phyloP scores from a whole-genome alignment of 2,113 vertebrate genomes.

The Trinectes maculatus region DNA sequence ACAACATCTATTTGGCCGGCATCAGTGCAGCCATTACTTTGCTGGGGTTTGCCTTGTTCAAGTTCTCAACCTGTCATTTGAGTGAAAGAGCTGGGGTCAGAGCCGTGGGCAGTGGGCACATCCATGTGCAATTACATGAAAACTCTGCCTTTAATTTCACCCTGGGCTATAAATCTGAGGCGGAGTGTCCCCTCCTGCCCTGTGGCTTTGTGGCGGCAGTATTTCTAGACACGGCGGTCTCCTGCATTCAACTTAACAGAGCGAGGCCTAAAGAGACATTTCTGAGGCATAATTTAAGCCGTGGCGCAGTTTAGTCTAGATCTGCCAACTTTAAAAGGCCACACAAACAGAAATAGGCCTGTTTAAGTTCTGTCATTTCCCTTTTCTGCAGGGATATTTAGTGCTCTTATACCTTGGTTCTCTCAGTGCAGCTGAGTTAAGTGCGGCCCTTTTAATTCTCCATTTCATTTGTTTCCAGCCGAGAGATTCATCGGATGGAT shows the following conservation, averaged over 20 bases:
- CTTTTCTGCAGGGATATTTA: slow-evolving; percentile 16
- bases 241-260: slow-evolving; percentile 53
- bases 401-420: slow-evolving; percentile 28
- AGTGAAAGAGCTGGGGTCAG: slow-evolving; percentile 62
- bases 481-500: slow-evolving; percentile 22
- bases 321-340: slow-evolving; percentile 52
- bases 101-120: slow-evolving; percentile 65
- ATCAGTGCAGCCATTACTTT: slow-evolving; percentile 41
- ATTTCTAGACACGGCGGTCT: slow-evolving; percentile 66
- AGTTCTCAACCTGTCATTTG: slow-evolving; percentile 71
- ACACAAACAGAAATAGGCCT: slow-evolving; percentile 67
- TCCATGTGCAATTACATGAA: slow-evolving; percentile 74
- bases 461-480: slow-evolving; percentile 32
- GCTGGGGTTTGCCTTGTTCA: slow-evolving; percentile 45
- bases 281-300: slow-evolving; percentile 58
- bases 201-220: slow-evolving; percentile 71
- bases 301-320: slow-evolving; percentile 66
- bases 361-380: slow-evolving; percentile 38
- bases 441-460: slow-evolving; percentile 24
- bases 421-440: slow-evolving; percentile 32
- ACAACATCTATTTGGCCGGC: slow-evolving; percentile 51
- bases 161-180: slow-evolving; percentile 58
- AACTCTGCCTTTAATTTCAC: slow-evolving; percentile 77
- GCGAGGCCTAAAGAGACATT: slow-evolving; percentile 38
- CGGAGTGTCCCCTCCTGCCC: slow-evolving; percentile 63